These are phyloP conservation scores for Lasioglossum vierecki DNA, from an alignment of 2,888 invertebrate genomes.

Conservation along the genomic window DNA sequence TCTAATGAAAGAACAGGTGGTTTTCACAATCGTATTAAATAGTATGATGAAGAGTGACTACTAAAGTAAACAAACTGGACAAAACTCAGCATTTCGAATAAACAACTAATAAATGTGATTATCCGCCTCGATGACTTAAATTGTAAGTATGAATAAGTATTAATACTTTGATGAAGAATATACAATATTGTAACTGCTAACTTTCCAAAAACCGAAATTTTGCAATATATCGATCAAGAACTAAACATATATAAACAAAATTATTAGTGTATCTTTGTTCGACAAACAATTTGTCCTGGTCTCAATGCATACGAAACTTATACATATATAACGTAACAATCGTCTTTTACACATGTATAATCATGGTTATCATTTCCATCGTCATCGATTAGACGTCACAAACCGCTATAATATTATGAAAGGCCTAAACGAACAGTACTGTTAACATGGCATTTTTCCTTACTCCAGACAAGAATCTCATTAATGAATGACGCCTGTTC, in stretches of 20 bases:
- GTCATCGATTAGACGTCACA: neutral
- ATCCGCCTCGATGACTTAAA: neutral
- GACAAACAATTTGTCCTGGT: neutral
- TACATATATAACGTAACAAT: neutral
- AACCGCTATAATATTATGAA: neutral
- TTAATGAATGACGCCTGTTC: slow-evolving; percentile 7
- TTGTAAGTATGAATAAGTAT: neutral
- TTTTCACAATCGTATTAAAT: neutral
- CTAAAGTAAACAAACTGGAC: neutral
- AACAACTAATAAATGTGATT: neutral
- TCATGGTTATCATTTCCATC: neutral
- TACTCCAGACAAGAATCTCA: neutral
- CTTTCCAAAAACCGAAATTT: neutral
- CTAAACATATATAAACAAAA: neutral
- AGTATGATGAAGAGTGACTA: neutral
- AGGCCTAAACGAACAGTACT: neutral
- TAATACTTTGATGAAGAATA: neutral
- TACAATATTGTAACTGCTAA: neutral
- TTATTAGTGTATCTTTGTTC: neutral
- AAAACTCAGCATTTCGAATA: neutral
- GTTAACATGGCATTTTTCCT: neutral
- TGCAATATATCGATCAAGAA: neutral
- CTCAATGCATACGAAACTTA: neutral
- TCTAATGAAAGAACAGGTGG: neutral
- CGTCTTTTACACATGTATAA: neutral